Evolutionary conservation across 2,888 invertebrate species (phyloP), one percentile per base, ranked within the genome.

Genomic region (Luperina testacea): DNA sequence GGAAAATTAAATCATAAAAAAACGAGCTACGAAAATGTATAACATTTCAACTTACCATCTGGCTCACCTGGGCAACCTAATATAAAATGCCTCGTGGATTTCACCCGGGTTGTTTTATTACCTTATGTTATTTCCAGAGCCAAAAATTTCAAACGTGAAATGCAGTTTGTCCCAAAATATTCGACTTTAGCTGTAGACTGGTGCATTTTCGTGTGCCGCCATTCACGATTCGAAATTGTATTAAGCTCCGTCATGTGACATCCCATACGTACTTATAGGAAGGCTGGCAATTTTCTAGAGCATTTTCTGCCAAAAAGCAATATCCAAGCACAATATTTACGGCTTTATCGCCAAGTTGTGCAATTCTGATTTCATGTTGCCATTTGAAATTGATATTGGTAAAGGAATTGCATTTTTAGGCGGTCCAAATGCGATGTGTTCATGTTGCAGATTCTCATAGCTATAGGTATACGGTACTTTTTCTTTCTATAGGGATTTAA

Each of bases 201-300:
- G 32, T 13, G 73, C 64, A 79, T 71, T 78, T 63, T 65, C 15
- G 61, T 83, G 53, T 67, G 38, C 27, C 57, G 8, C 51, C 32
- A 77, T 84, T 79, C 77, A 69, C 72, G 38, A 67, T 70, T 67
- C 63, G 42, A 82, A 87, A 86, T 82, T 80, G 59, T 72, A 80
- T 87, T 76, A 78, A 64, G 68, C 73, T 69, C 15, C 24, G n/a
- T 51, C 68, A 65, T 59, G 51, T 81, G 78, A 69, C 71, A 75
- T 77, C 17, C 59, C 8, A 63, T 68, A 65, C 27, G 45, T 72
- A 74, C 51, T 51, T 72, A 70, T 67, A 32, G 24, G 32, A 45
- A 42, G 15, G 20, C 65, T 63, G 51, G 38, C 38, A 75, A 75
- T 82, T 82, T 77, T 77, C 68, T 71, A 51, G 3, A 20, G 17